Evolutionary conservation across 2,888 invertebrate genomes (phyloP).

Genomic region (Agrilus mali): DNA sequence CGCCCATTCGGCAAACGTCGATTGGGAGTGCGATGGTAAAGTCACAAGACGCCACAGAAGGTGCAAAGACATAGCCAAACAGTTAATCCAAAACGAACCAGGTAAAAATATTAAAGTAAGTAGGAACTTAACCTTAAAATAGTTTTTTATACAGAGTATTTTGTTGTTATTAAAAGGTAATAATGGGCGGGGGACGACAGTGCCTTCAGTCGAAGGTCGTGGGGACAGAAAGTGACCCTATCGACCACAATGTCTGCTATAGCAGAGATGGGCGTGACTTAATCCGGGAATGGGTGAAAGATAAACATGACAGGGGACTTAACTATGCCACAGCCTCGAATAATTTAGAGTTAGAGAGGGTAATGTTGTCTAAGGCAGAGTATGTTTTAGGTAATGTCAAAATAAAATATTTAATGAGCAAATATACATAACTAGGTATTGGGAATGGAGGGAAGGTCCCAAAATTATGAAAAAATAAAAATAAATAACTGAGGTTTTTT

Average conservation of each 20-base stretch:
- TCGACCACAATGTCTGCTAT: conserved; percentile 39
- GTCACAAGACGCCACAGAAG: conserved; percentile 41
- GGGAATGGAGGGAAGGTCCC: no score
- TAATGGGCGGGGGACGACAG: conserved; percentile 80
- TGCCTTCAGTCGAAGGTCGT: conserved; percentile 47
- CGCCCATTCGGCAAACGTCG: conserved; percentile 59
- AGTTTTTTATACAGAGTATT: no score
- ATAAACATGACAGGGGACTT: conserved; percentile 33
- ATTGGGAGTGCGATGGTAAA: conserved; percentile 69
- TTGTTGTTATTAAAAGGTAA: conserved; percentile 41
- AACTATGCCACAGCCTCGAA: conserved; percentile 52
- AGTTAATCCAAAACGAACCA: conserved; percentile 66
- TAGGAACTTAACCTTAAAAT: no score
- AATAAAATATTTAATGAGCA: no score
- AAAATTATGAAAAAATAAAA: no score
- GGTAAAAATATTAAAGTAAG: conserved; percentile 61
- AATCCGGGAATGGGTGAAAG: conserved; percentile 52
- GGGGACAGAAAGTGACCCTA: conserved; percentile 36
- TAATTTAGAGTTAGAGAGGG: conserved; percentile 45
- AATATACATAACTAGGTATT: no score
- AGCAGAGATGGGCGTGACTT: conserved; percentile 66
- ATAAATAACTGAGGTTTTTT: background rate
- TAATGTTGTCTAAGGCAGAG: conserved; percentile 35
- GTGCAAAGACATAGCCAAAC: conserved; percentile 77
- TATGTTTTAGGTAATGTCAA: conserved; percentile 55